Percentiles rank a stretch among this genome's conserved stretches.
phyloP scores from a whole-genome alignment of 1,140 invertebrate species.

The Chrysomallon squamiferum region DNA sequence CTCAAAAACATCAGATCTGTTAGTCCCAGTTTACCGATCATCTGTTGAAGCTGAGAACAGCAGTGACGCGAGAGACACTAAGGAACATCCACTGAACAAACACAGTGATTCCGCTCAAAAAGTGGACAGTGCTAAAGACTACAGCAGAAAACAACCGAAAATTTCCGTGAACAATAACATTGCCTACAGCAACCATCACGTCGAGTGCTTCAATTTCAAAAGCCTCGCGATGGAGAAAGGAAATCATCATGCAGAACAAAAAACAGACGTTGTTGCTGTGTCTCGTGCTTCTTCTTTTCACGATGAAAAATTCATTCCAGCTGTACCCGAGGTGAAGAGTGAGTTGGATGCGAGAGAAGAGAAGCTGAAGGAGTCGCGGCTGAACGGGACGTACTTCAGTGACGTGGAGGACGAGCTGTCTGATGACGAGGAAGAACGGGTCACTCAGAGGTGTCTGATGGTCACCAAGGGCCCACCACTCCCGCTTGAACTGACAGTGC shows the following conservation, averaged over 20 bases:
- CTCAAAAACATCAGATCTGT: background rate
- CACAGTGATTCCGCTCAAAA: background rate
- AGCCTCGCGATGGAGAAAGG: constrained; percentile 22
- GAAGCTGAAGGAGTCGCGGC: constrained; percentile 27
- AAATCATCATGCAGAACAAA: background rate
- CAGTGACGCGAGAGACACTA: background rate
- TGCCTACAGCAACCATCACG: constrained; percentile 14
- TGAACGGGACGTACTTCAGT: constrained; percentile 30
- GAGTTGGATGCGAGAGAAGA: constrained; percentile 44
- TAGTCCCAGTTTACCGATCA: background rate
- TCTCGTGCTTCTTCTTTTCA: background rate
- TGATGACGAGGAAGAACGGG: constrained; percentile 32
- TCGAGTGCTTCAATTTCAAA: constrained; percentile 31
- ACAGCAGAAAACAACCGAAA: background rate
- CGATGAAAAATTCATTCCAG: background rate
- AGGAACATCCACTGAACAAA: background rate
- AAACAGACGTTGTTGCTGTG: background rate
- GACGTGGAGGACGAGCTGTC: constrained; percentile 45
- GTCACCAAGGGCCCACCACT: constrained; percentile 42
- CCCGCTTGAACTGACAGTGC: constrained; percentile 37
- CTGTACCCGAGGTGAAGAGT: background rate
- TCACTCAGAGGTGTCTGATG: constrained; percentile 30
- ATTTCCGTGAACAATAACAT: background rate
- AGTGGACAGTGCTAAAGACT: background rate
- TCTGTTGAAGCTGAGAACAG: background rate